A percentile compares a stretch with the other conserved stretches of the same genome.
phyloP scores from a whole-genome alignment of 2,888 invertebrate species.

The Andrena trimmerana region DNA sequence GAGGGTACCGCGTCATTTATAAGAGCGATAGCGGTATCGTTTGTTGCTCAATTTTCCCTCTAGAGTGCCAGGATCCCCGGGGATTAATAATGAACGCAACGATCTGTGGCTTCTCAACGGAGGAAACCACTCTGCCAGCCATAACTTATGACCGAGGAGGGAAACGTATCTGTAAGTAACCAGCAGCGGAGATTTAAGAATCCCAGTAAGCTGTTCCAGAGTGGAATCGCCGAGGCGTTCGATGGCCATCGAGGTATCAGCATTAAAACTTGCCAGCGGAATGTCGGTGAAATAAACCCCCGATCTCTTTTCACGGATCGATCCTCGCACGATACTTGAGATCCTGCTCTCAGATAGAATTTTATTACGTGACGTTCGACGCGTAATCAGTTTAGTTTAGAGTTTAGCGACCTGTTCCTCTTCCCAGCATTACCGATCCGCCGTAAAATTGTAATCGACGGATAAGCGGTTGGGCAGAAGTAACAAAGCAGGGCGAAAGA shows the following conservation, averaged over 20 bases:
- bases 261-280: slow-evolving; percentile 30
- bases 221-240: slow-evolving; percentile 22
- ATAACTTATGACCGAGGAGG: slow-evolving; percentile 28
- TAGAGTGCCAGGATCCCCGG: neutral
- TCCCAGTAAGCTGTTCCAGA: slow-evolving; percentile 15
- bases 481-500: no score
- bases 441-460: neutral
- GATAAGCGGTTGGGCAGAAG: neutral
- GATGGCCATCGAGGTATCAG: neutral
- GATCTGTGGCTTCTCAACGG: neutral
- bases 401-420: neutral
- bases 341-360: neutral
- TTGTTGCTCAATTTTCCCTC: slow-evolving; percentile 21
- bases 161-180: slow-evolving; percentile 39
- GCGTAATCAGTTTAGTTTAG: neutral
- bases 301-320: neutral
- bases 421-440: neutral
- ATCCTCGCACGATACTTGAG: neutral
- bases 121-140: neutral
- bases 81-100: slow-evolving; percentile 39
- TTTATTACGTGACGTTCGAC: neutral
- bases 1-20: slow-evolving; percentile 26
- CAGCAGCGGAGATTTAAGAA: slow-evolving; percentile 28
- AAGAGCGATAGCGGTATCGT: slow-evolving; percentile 6
- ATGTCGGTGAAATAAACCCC: neutral